Evolutionary conservation across 2,888 invertebrate species (phyloP), one percentile per base, ranked within the genome.

Genomic region (Stenurella melanura): DNA sequence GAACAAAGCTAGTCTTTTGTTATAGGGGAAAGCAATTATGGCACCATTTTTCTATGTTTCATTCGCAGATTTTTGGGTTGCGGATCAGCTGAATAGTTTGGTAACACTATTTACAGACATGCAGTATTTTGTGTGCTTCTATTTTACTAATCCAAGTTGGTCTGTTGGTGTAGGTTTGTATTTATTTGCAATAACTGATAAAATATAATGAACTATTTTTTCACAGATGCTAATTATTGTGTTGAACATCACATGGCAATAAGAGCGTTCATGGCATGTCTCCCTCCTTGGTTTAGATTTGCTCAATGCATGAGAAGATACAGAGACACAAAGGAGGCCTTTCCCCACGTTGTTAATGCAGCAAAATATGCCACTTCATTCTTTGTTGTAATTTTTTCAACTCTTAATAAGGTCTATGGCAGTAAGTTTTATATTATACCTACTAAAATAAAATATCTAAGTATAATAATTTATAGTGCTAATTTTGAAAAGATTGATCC

Each of bases 11-110:
- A 42, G 42, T 64, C n/a, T 57, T 57, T 75, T 69, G 63, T 82
- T 82, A 71, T 89, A 96, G 96, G 95, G 94, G 80, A 93, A 96
- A 73, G 95, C 98, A 82, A 86, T 97, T 64, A 93, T 95, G 50
- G 97, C 98, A 0, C 98, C 98, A 19, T 97, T 98, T 87, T 95
- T 96, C 87, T 96, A 96, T 83, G 98, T 99, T 10, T 93, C 96
- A 60, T 99, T 98, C 88, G 98, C 98, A 26, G 98, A 99, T 91
- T 99, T 99, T 92, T 99, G 98, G 98, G 93, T 99, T 89, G 98
- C 98, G 6, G 98, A 99, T 91, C 99, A 99, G 89, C 92, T 98
- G 87, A 99, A 98, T 90, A 98, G 98, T 73, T 92, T 99, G 81
- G 95, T 93, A 0, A 95, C 95, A 0, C 96, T 97, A 4, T 93